phyloP scores from a whole-genome alignment of 2,113 vertebrate species.

The Sakesphorus luctuosus region DNA sequence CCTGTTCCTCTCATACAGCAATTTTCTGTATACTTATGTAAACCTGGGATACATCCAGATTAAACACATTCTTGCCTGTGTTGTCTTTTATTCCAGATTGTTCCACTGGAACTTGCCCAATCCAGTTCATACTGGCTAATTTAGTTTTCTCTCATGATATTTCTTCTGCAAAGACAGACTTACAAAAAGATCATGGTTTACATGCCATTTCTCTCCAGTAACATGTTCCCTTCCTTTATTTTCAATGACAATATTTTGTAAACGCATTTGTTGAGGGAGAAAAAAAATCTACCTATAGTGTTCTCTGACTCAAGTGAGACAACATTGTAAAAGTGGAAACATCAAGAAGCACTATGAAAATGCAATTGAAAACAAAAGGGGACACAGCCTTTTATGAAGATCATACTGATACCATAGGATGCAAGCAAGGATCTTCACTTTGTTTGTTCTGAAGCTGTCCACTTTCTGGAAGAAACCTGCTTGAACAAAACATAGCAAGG shows the following conservation, averaged over 20 bases:
- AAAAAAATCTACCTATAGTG: not conserved
- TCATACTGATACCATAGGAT: not conserved
- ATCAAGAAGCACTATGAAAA: not conserved
- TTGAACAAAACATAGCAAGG: not conserved
- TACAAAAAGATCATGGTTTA: not conserved
- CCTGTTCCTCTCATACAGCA: conserved; percentile 1
- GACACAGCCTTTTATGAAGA: not conserved
- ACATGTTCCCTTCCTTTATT: not conserved
- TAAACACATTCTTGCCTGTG: not conserved
- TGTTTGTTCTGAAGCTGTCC: not conserved
- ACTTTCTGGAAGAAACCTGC: not conserved
- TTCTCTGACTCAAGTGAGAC: not conserved
- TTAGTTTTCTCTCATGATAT: not conserved
- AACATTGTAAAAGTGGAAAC: not conserved
- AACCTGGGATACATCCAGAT: conserved; percentile 36
- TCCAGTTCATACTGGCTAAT: not conserved
- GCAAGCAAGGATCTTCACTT: not conserved
- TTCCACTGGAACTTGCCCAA: not conserved
- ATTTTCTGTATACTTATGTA: not conserved
- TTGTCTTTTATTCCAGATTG: not conserved
- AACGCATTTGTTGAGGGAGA: not conserved
- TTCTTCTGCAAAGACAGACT: not conserved
- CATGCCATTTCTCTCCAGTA: not conserved
- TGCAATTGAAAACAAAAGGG: not conserved
- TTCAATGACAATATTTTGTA: not conserved